Evolutionary conservation across 1,140 invertebrate species (phyloP), one percentile per base, ranked within the genome.

Genomic region (Rhagoletis pomonella): DNA sequence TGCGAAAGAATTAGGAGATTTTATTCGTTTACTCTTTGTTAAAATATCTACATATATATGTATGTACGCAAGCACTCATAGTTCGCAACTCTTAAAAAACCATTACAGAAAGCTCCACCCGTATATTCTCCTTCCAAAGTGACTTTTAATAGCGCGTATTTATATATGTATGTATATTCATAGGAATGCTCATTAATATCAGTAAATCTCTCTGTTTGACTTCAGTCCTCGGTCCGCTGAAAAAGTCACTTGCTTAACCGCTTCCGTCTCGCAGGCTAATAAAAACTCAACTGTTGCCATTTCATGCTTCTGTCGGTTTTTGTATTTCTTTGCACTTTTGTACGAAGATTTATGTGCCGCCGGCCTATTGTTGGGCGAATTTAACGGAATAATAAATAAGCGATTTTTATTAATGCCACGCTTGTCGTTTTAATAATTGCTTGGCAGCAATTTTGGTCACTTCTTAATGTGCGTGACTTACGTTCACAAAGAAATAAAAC

Each of bases 321-420:
- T 55, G 5, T 55, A 10, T 55, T 55, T 73, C 12, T 73, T 55
- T 47, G 69, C 42, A 42, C 44, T 55, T 81, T 81, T 55, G 47
- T 58, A n/a, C n/a, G 19, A 29, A 50, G 73, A 81, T 81, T 81
- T 81, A 81, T 55, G 73, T 81, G 73, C 44, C 47, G 44, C 55
- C 29, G 73, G 47, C 17, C 55, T 81, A 19, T 55, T 81, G 44
- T 81, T 47, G 19, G 29, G 73, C 17, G 19, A 81, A 81, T 81
- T 81, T 50, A 47, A 81, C 47, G 73, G 47, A 81, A 73, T 73
- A 73, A 73, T 73, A 73, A 73, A 73, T 73, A 73, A 73, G 44
- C 67, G 67, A 73, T 39, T 73, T 73, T 12, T 73, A 73, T 73
- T 73, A 39, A 39, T 73, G 39, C 67, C 7, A 14, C 39, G 65